Evolutionary conservation across 2,797 vertebrate species (phyloP), one percentile per base, ranked within the genome.

Genomic region (Acrossocheilus wenchowensis): DNA sequence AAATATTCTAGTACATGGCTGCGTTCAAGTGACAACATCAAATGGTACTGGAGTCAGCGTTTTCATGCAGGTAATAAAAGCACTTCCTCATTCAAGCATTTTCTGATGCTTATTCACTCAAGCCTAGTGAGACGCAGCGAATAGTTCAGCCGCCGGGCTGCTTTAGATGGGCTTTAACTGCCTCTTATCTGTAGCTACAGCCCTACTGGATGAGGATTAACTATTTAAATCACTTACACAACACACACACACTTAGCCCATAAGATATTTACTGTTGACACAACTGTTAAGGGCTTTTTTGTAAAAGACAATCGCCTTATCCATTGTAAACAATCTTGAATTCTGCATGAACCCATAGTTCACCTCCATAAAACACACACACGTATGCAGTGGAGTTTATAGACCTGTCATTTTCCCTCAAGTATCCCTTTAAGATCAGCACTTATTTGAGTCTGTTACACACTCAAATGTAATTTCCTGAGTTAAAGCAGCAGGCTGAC

Each of bases 181-280:
- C 48, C 45, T 75, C 71, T 82, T 82, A 82, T 87, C 69, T 82
- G 48, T 60, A 41, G 23, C 74, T 78, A 36, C 83, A 84, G 74
- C 21, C 48, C 15, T n/a, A 9, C 23, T 54, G 60, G 14, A 78
- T 43, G 34, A 78, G 74, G 62, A 54, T 78, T 41, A 78, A 78
- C 60, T 30, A 17, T 78, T 77, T 78, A 84, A 84, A 78, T 78
- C 74, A 78, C 45, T 69, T 69, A 23, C 2, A 68, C 15, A 57
- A 39, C 74, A 77, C 57, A 41, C 34, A 82, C 68, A 72, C 23
- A 11, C n/a, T 30, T 1, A 50, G 45, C 74, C 8, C 34, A 19
- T 52, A 77, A 52, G 23, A 68, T 39, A 78, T 68, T 60, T 45
- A 48, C 41, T 30, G 17, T 54, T 10, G 21, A 71, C 34, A 36